Base-by-base conservation (phyloP, 2,113 vertebrate genomes). In the Patagioenas fasciata region DNA sequence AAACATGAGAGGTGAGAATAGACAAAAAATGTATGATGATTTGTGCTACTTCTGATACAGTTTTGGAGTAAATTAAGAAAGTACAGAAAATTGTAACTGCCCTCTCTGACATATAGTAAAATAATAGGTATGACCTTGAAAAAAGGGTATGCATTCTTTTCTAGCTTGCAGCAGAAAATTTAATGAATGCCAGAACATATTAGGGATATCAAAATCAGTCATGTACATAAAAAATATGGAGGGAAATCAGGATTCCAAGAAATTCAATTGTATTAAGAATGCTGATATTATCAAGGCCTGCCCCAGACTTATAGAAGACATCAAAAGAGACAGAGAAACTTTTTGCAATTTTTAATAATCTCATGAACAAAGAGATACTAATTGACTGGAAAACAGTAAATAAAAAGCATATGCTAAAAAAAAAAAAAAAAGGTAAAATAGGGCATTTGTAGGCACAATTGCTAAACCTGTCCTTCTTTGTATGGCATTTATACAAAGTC, bases 251-350 rank as follows among this genome's bases (percentile, higher is more conserved):
- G 23, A 31, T 69, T 88, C 48, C 25, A 67, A 81, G 73, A 60
- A 79, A 90, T 86, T 80, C 11, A 47, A 51, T 47, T 69, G 6
- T 48, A 60, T 80, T 73, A 83, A 88, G 48, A 83, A 88, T 69
- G 44, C 10, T 90, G 44, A 60, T 83, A 61, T 71, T 92, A 88
- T 81, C 69, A 61, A 20, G n/a, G 26, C 11, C 32, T 79, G 82
- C 86, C 10, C 40, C 61, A 71, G 48, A 78, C 32, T 81, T 91
- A 74, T 16, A 74, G n/a, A 56, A 92, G n/a, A 84, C 86, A 90
- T 94, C 74, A 93, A 96, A 97, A 86, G 93, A 91, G 28, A 32
- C 26, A 93, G 66, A 75, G 73, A 64, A 94, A 54, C 3, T 28
- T 92, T 91, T 82, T 21, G 2, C 6, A 65, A 60, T n/a, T 84